Evolutionary conservation across 2,113 vertebrate species (phyloP), one percentile per base, ranked within the genome.

Genomic region (Gobiocypris rarus): DNA sequence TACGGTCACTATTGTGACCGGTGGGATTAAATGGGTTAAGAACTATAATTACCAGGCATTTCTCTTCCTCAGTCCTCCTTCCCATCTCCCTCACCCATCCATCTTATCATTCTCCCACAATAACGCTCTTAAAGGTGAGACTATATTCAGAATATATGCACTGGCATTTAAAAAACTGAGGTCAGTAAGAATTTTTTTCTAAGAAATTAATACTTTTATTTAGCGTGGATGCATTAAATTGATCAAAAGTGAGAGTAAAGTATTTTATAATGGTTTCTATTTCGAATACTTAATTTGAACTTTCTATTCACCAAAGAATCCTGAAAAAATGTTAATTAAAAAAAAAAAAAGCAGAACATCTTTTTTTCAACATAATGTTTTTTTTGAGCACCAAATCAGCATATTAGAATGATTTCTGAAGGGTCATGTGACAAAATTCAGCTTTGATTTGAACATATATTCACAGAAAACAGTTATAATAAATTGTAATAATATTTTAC

Each of bases 1-100:
- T n/a, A n/a, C n/a, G n/a, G n/a, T n/a, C n/a, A n/a, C n/a, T n/a
- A n/a, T n/a, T n/a, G n/a, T n/a, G n/a, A n/a, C n/a, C n/a, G n/a
- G n/a, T n/a, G n/a, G n/a, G n/a, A n/a, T n/a, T n/a, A n/a, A n/a
- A n/a, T n/a, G n/a, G n/a, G n/a, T n/a, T n/a, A 81, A 81, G 78
- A 67, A 65, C 59, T 48, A 52, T 67, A 81, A 81, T 81, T 67
- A 67, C 43, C 78, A 65, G 78, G 28, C 78, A 52, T 81, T 67
- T 52, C 26, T 34, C 78, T 65, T 67, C 43, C 26, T 81, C 78
- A 34, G 34, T 67, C 78, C 43, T 48, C 17, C 38, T 67, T 67
- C 26, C 17, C 15, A 52, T 65, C 59, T 50, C 43, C 17, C 59
- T 45, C 78, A 34, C n/a, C 26, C 41, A 34, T 81, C 78, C 43